phyloP scores from a whole-genome alignment of 2,113 vertebrate species.

The Tenrec ecaudatus region DNA sequence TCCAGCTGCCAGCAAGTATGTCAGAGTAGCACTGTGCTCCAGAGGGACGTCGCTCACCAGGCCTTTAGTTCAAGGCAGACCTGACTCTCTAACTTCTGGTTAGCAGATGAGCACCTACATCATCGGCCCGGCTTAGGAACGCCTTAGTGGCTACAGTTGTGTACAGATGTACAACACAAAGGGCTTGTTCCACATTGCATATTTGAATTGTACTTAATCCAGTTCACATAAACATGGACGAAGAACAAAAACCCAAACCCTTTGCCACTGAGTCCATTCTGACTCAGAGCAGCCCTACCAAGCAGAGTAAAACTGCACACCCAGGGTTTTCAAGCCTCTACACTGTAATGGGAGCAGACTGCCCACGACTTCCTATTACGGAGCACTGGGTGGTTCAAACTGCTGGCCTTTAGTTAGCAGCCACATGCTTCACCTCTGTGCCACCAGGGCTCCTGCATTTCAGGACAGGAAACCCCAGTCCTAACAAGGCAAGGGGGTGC shows the following conservation, averaged over 20 bases:
- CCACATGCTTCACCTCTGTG: background rate
- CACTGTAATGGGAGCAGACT: background rate
- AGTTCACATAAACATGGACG: background rate
- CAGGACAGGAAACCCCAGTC: background rate
- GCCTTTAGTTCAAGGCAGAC: background rate
- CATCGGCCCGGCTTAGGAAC: background rate
- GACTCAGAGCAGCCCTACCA: background rate
- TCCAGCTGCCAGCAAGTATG: background rate
- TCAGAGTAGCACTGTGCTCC: background rate
- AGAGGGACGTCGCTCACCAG: background rate
- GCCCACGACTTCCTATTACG: background rate
- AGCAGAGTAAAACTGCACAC: background rate
- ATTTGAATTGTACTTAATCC: constrained; percentile 16
- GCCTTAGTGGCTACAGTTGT: background rate
- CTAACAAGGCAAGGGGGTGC: background rate
- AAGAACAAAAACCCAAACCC: background rate
- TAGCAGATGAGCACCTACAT: background rate
- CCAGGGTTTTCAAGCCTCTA: background rate
- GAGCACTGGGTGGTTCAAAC: background rate
- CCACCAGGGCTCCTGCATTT: too few species aligned
- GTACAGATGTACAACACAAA: background rate
- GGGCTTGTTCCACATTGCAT: background rate
- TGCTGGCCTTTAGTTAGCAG: background rate
- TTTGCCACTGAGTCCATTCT: background rate
- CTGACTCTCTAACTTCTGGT: background rate